These are phyloP conservation scores for Sander lucioperca DNA, from an alignment of 2,113 vertebrate species.

Conservation along the genomic window DNA sequence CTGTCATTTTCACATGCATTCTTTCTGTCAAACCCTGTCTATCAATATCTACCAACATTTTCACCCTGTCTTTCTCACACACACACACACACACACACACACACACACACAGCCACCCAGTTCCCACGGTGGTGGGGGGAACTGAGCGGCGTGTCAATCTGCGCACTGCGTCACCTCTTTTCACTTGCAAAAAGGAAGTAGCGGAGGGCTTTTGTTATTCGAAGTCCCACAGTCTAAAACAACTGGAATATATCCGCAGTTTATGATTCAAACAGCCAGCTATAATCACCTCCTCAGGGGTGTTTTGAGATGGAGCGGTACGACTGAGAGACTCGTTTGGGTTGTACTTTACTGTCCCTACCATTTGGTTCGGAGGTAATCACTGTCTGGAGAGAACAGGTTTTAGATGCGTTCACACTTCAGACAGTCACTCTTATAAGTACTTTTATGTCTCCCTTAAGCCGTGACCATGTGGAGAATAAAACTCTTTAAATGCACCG, in stretches of 20 bases:
- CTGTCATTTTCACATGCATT: constrained; percentile 44
- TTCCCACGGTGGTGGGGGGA: constrained; percentile 84
- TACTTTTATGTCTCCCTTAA: neutral
- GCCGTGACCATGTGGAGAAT: neutral
- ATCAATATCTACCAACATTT: constrained; percentile 42
- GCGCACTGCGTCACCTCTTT: constrained; percentile 79
- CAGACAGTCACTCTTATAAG: neutral
- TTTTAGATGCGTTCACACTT: neutral
- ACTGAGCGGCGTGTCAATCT: constrained; percentile 79
- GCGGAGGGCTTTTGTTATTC: constrained; percentile 79
- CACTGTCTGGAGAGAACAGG: neutral
- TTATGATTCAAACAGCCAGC: constrained; percentile 76
- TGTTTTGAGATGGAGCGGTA: constrained; percentile 52
- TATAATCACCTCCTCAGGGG: constrained; percentile 54
- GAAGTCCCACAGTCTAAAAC: constrained; percentile 79
- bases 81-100: constrained; percentile 55
- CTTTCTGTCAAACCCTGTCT: constrained; percentile 18
- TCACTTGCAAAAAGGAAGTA: constrained; percentile 84
- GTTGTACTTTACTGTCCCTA: constrained; percentile 9
- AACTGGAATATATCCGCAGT: constrained; percentile 80
- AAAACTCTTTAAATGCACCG: neutral
- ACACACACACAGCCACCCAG: constrained; percentile 69
- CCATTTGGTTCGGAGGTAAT: constrained; percentile 54
- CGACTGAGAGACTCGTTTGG: constrained; percentile 24
- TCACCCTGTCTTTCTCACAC: constrained; percentile 12